Base-by-base conservation (phyloP, 2,797 vertebrate genomes). In the Pseudotriccus pelzelni region DNA sequence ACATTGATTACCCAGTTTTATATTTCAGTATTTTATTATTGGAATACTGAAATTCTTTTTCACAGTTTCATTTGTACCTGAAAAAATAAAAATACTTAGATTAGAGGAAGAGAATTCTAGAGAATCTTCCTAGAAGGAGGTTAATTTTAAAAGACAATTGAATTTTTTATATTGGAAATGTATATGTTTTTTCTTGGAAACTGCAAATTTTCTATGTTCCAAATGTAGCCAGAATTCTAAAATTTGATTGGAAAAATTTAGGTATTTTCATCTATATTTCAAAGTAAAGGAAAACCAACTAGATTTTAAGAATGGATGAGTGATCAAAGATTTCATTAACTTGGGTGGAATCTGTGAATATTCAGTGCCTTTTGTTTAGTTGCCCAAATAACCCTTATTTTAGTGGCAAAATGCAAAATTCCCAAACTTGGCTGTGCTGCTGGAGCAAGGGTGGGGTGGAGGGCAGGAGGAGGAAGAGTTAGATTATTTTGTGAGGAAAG, bases 1-100 rank as follows among this genome's bases (percentile, higher is more conserved):
- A 10, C 1, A 2, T 36, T 62, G 34, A 72, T 64, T 82, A n/a
- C 8, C 11, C 0, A 0, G 56, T 66, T 56, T 47, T 78, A 28
- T 59, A 44, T 70, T 87, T 83, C 10, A 55, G 2, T 55, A 25
- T 59, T 91, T 70, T 52, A 52, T 37, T 4, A 64, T 7, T 87
- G 28, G 12, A 37, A 59, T 85, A 73, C 5, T 36, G 41, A 70
- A 94, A 91, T 80, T 85, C 13, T 8, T 88, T 77, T 89, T 49
- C 21, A 36, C 4, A 28, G 5, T 80, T 85, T 85, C 4, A 47
- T 36, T 73, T 87, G 20, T 52, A 37, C 59, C 32, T 70, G n/a
- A 47, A 63, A 86, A 76, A 84, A n/a, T 5, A 49, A 32, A 70
- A 34, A 60, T 25, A 30, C 18, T n/a, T 75, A 1, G 24, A 28